A percentile compares a stretch with the other conserved stretches of the same genome.
Evolutionary conservation across 2,888 invertebrate genomes (phyloP).

Genomic region (Eupsilia transversa): DNA sequence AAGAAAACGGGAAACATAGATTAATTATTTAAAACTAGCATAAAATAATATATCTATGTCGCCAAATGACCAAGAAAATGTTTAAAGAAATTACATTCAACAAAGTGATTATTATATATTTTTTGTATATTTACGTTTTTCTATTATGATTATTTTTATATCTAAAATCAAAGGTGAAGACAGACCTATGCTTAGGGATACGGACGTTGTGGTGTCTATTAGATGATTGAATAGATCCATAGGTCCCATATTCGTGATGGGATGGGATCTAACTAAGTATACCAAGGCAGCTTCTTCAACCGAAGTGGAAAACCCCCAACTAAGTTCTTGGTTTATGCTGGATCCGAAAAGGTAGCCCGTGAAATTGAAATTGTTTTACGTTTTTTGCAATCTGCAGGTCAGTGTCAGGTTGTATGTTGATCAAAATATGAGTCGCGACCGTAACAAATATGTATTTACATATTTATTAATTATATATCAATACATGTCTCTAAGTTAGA

Average conservation of each 20-base stretch:
- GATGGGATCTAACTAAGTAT: neutral
- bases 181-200: neutral
- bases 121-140: neutral
- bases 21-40: no score
- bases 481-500: no score
- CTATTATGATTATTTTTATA: neutral
- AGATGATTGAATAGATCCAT: neutral
- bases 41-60: no score
- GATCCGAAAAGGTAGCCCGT: no score
- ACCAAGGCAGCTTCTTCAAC: neutral
- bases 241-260: neutral
- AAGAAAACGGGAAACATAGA: neutral
- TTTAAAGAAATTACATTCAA: slow-evolving; percentile 21
- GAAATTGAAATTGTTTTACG: no score
- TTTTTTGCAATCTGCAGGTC: no score
- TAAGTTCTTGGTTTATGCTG: neutral
- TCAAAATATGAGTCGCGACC: no score
- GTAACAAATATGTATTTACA: no score
- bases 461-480: no score
- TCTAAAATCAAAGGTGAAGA: neutral
- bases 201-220: neutral
- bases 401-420: no score
- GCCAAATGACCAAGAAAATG: slow-evolving; percentile 18
- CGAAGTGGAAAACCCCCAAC: neutral
- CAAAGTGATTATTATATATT: slow-evolving; percentile 29